Conservation (phyloP, 1,140 invertebrate species). For the Anastrepha ludens region DNA sequence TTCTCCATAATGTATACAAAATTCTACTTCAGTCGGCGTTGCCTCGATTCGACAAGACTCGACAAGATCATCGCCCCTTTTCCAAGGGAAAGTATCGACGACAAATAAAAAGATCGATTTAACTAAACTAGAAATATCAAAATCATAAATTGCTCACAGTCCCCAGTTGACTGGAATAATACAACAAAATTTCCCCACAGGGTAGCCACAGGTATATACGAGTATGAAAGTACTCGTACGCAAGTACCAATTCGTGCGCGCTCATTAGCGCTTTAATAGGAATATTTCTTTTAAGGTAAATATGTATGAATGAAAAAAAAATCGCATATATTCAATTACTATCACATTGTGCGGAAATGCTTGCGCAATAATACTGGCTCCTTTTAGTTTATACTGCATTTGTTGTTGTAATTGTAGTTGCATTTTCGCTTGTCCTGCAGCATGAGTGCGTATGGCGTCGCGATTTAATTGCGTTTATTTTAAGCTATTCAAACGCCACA, state of each 20-base stretch:
- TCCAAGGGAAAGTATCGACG: too few relatives aligned
- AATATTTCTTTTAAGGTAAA: conserved; percentile 9
- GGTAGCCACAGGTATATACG: too few relatives aligned
- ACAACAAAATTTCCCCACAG: too few relatives aligned
- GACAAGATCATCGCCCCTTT: too few relatives aligned
- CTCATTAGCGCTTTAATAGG: conserved; percentile 23
- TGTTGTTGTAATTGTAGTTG: neutral
- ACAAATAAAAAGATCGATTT: too few relatives aligned
- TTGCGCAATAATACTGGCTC: neutral
- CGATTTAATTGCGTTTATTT: conserved; percentile 50
- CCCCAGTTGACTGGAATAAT: too few relatives aligned
- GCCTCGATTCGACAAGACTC: too few relatives aligned
- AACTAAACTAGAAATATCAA: too few relatives aligned
- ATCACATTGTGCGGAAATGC: neutral
- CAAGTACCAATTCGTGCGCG: neutral
- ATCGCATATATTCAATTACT: neutral
- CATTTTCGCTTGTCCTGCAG: neutral
- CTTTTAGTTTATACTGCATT: neutral
- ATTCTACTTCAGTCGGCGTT: too few relatives aligned
- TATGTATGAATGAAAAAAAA: neutral
- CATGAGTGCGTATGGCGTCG: conserved; percentile 31
- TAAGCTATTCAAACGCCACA: conserved; percentile 32
- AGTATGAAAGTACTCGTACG: neutral
- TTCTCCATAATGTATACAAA: too few relatives aligned
- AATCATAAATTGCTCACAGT: too few relatives aligned